Conservation (phyloP, 2,113 vertebrate species). For the Ursus arctos region DNA sequence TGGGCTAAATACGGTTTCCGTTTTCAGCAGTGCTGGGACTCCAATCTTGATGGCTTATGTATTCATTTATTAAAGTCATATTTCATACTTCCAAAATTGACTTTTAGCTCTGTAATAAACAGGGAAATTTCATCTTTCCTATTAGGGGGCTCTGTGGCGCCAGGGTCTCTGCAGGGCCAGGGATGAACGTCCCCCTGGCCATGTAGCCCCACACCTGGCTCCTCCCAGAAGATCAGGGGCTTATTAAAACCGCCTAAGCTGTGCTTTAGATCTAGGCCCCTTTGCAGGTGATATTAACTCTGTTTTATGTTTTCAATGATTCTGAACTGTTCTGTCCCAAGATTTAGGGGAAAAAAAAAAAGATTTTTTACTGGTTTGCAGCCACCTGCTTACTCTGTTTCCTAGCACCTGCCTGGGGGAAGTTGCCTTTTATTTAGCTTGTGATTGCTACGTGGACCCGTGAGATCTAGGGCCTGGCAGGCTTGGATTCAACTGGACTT, state of each 20-base stretch:
- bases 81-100: constrained; percentile 70
- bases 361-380: not conserved
- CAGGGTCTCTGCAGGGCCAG: not conserved
- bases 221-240: not conserved
- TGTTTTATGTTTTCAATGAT: constrained; percentile 50
- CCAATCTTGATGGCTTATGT: constrained; percentile 19
- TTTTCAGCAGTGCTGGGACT: constrained; percentile 13
- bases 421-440: not conserved
- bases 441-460: not conserved
- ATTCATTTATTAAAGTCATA: constrained; percentile 78
- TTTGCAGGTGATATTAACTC: not conserved
- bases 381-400: not conserved
- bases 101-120: constrained; percentile 51
- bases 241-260: not conserved
- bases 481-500: not conserved
- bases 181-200: not conserved
- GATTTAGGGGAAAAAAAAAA: not conserved
- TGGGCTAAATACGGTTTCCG: constrained; percentile 21
- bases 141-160: not conserved
- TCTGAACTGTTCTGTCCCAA: not conserved
- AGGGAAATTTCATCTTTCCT: constrained; percentile 50
- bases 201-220: fast-evolving
- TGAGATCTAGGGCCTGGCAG: not conserved
- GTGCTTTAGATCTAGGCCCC: not conserved
- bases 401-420: not conserved